Evolutionary conservation across 2,888 invertebrate species (phyloP), one percentile per base, ranked within the genome.

Genomic region (Serripes groenlandicus): DNA sequence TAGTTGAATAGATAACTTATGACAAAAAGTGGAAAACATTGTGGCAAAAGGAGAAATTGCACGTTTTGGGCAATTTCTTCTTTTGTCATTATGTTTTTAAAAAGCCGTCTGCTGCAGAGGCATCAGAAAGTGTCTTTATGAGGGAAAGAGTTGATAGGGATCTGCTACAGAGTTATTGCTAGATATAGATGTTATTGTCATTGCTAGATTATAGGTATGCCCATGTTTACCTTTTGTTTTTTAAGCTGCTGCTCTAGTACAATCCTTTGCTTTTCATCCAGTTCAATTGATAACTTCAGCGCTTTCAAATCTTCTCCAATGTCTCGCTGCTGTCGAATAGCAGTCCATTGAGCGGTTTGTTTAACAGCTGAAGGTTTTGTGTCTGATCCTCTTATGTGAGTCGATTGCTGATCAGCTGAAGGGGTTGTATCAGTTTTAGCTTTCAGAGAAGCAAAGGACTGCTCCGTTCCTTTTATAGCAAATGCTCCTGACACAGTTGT

Each of bases 141-240:
- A n/a, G n/a, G n/a, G n/a, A n/a, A n/a, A n/a, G n/a, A n/a, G n/a
- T n/a, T n/a, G n/a, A n/a, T n/a, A n/a, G n/a, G n/a, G n/a, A n/a
- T n/a, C n/a, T n/a, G n/a, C n/a, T n/a, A n/a, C n/a, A n/a, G n/a
- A n/a, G n/a, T n/a, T n/a, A n/a, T n/a, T n/a, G n/a, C n/a, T n/a
- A n/a, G n/a, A n/a, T n/a, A n/a, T n/a, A n/a, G n/a, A n/a, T n/a
- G n/a, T n/a, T n/a, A n/a, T n/a, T n/a, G n/a, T n/a, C n/a, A n/a
- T n/a, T n/a, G n/a, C n/a, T n/a, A n/a, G n/a, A n/a, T n/a, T n/a
- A n/a, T n/a, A n/a, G n/a, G n/a, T n/a, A n/a, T n/a, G n/a, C n/a
- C n/a, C n/a, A n/a, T n/a, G n/a, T n/a, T n/a, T 28, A 89, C 89
- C 86, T 88, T 88, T 76, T 88, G 86, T 74, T 85, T 88, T 35